These are phyloP conservation scores for Meloidogyne chitwoodi DNA, from an alignment of 1,140 invertebrate species.

Conservation along the genomic window DNA sequence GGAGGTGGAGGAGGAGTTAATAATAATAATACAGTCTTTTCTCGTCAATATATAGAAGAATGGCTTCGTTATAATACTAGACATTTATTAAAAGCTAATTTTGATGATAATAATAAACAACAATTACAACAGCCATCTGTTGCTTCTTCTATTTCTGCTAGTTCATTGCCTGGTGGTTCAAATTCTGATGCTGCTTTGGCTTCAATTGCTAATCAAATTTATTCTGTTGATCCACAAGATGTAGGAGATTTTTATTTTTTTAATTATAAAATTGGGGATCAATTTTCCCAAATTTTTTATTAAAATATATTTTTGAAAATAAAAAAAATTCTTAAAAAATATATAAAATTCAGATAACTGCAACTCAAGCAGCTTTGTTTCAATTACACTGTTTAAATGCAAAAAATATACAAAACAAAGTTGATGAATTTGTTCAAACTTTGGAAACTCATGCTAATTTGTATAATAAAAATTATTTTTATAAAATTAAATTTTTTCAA, in stretches of 20 bases:
- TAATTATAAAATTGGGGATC: no score
- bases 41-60: slow-evolving; percentile 35
- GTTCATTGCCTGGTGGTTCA: background rate
- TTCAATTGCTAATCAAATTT: background rate
- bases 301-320: no score
- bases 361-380: slow-evolving; percentile 25
- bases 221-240: background rate
- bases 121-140: background rate
- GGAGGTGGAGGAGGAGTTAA: no score
- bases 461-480: background rate
- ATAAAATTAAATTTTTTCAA: background rate
- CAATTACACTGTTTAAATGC: slow-evolving; percentile 40
- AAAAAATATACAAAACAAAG: slow-evolving; percentile 35
- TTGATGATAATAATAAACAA: slow-evolving; percentile 11
- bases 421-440: slow-evolving; percentile 37
- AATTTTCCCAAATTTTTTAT: no score
- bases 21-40: slow-evolving; percentile 13
- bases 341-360: slow-evolving; percentile 13
- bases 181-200: background rate
- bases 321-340: background rate
- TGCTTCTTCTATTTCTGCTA: background rate
- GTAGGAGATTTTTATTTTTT: background rate
- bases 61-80: slow-evolving; percentile 34
- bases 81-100: slow-evolving; percentile 27
- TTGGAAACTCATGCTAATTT: slow-evolving; percentile 32